Base-by-base conservation (phyloP, 92 coral and sea anemone genomes). In the Meandrina meandrites region DNA sequence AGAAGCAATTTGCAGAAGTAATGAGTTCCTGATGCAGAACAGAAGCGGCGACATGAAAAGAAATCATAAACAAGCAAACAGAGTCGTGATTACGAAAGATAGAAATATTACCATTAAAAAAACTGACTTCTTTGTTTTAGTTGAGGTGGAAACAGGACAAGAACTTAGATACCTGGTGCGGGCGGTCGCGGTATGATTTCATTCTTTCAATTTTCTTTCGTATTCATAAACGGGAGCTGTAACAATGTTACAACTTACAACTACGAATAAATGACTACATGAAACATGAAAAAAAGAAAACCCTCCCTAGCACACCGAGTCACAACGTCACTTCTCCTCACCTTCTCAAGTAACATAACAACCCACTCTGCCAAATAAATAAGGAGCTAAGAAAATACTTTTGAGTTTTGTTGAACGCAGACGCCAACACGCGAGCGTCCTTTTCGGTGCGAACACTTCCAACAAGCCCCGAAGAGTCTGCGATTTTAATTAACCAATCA, bases 11-110 rank as follows among this genome's bases (percentile, higher is more conserved):
- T 37, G 78, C 51, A 36, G 48, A 40, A 73, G 37, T 73, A 73
- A 73, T 73, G 78, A 24, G 78, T 37, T 73, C 78, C 78, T 19
- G 78, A 73, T 21, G 78, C 15, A 40, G 3, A 73, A 73, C 78
- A 73, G 31, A 0, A 73, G 50, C 77, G 77, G 47, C 36, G 77
- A 34, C 50, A 72, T 40, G 48, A 72, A 34, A 34, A 35, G 77
- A 4, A 72, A 21, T 36, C 78, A 73, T 73, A 73, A 73, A 37
- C 51, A 73, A 18, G 28, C 78, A 73, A 73, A 37, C 28, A 37
- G n/a, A 22, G 4, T 9, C 48, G 48, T 35, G 27, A 22, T 37
- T 19, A 73, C 78, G 78, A 19, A 73, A 36, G 13, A 73, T 37
- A 1, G 27, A 17, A 73, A 34, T 2, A 35, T 30, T 22, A 34